Conservation (phyloP, 2,888 invertebrate genomes). For the Crepidodera aurea region DNA sequence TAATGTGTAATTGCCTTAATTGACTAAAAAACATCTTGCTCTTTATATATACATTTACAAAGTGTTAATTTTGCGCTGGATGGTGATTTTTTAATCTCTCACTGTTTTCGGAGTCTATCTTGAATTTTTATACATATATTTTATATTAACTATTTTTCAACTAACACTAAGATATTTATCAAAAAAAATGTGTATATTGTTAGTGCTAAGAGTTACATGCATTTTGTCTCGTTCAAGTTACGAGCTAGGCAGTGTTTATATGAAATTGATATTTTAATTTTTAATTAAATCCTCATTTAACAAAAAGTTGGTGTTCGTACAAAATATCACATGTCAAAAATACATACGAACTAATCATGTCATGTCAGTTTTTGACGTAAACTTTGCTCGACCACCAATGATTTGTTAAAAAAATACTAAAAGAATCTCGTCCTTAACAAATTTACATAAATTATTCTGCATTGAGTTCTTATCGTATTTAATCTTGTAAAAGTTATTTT, state of each 20-base stretch:
- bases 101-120: constrained; percentile 29
- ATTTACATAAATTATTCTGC: too few species aligned
- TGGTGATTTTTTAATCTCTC: constrained; percentile 31
- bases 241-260: background rate
- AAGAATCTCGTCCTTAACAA: too few species aligned
- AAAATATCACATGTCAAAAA: too few species aligned
- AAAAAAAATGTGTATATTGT: constrained; percentile 23
- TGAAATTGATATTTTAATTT: background rate
- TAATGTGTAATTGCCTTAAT: constrained; percentile 53
- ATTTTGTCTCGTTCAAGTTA: constrained; percentile 18
- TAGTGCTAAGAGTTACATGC: constrained; percentile 14
- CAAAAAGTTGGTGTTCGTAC: too few species aligned
- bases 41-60: constrained; percentile 42
- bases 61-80: constrained; percentile 37
- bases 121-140: constrained; percentile 35
- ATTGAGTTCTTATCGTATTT: too few species aligned
- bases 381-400: too few species aligned
- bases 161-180: constrained; percentile 31
- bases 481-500: too few species aligned
- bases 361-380: too few species aligned
- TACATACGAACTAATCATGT: too few species aligned
- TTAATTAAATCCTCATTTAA: too few species aligned
- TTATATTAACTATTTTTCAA: constrained; percentile 32
- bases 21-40: constrained; percentile 47
- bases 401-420: too few species aligned